Evolutionary conservation across 2,888 invertebrate species (phyloP).

Genomic region (Megamerina dolium): DNA sequence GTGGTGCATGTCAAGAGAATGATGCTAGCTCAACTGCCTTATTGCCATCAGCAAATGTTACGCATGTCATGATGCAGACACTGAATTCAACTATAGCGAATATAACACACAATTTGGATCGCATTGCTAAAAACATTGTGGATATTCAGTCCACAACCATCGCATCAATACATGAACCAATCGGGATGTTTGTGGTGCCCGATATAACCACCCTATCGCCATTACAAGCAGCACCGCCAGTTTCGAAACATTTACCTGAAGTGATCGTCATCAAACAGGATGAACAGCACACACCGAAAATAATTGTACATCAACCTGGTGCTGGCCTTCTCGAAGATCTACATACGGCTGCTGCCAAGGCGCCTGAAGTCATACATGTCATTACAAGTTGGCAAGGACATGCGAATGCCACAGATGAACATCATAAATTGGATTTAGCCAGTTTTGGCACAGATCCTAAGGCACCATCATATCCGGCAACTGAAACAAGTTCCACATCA

Average conservation of each 20-base stretch:
- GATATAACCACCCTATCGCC: constrained; percentile 25
- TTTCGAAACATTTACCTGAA: constrained; percentile 33
- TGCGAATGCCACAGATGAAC: constrained; percentile 20
- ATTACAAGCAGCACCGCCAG: constrained; percentile 9
- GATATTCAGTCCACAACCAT: constrained; percentile 23
- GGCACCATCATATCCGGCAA: constrained; percentile 8
- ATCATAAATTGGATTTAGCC: constrained; percentile 30
- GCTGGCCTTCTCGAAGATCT: constrained; percentile 32
- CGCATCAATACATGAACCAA: constrained; percentile 18
- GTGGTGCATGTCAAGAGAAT: constrained; percentile 31
- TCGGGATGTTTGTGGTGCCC: constrained; percentile 9
- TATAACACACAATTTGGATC: constrained; percentile 43
- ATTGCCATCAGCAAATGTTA: constrained; percentile 27
- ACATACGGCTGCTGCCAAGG: constrained; percentile 26
- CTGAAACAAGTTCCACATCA: background rate
- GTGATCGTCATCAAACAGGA: constrained; percentile 44
- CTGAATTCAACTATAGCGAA: constrained; percentile 46
- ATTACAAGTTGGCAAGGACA: constrained; percentile 34
- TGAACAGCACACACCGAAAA: constrained; percentile 41
- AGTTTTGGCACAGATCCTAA: constrained; percentile 19
- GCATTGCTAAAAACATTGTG: constrained; percentile 38
- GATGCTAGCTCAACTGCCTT: constrained; percentile 19
- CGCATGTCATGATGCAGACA: constrained; percentile 43
- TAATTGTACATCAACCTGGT: constrained; percentile 42
- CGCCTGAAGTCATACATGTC: constrained; percentile 47